Evolutionary conservation across 2,113 vertebrate species (phyloP).

Genomic region (Sprattus sprattus): DNA sequence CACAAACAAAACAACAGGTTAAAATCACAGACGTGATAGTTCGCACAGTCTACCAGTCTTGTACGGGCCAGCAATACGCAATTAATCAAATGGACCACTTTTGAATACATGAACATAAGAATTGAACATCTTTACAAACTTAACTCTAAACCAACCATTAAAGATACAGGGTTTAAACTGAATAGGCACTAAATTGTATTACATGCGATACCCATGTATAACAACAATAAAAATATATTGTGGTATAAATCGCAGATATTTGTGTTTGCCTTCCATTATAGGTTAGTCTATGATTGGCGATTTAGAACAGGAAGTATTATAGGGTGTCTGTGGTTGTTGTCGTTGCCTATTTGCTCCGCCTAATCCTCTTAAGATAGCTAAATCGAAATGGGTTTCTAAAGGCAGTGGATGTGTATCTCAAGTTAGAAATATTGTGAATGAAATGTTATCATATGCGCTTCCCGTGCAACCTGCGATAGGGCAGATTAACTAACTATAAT

Average conservation of each 20-base stretch:
- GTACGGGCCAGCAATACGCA: neutral
- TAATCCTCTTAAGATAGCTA: slow-evolving; percentile 60
- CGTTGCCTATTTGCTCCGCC: slow-evolving; percentile 30
- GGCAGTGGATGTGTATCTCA: slow-evolving; percentile 46
- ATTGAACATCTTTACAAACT: neutral
- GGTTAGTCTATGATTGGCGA: neutral
- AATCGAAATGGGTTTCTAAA: slow-evolving; percentile 47
- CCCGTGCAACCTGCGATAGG: slow-evolving; percentile 16
- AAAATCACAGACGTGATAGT: slow-evolving; percentile 24
- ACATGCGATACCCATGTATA: neutral
- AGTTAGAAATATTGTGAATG: slow-evolving; percentile 40
- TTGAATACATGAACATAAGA: no score
- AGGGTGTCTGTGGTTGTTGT: slow-evolving; percentile 34
- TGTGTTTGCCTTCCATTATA: neutral
- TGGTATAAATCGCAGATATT: neutral
- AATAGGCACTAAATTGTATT: no score
- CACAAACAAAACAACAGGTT: slow-evolving; percentile 55
- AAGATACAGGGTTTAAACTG: neutral
- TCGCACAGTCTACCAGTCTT: neutral
- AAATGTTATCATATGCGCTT: slow-evolving; percentile 35
- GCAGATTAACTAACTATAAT: slow-evolving; percentile 53
- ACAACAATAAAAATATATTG: neutral
- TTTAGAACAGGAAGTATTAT: slow-evolving; percentile 19
- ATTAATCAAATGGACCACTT: neutral
- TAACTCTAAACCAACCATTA: neutral